Conservation (phyloP, 2,888 invertebrate species). For the Macaria liturata region DNA sequence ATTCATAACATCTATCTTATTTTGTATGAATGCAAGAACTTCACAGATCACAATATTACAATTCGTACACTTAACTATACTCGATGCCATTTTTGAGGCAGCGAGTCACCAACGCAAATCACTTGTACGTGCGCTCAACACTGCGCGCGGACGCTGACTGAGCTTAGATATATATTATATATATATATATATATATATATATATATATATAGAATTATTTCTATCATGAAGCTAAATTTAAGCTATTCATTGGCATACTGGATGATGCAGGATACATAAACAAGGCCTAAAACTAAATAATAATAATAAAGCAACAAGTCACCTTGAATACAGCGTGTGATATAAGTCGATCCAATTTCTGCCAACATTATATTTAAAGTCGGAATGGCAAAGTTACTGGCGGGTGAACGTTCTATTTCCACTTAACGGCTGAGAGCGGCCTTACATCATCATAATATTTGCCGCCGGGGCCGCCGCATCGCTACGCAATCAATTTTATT, state of each 20-base stretch:
- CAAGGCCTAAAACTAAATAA: too few relatives aligned
- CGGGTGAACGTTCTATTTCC: not conserved
- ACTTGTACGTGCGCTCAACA: conserved; percentile 1
- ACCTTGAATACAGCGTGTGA: not conserved
- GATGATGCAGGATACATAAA: too few relatives aligned
- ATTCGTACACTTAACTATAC: not conserved
- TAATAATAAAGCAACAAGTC: not conserved
- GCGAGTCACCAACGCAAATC: not conserved
- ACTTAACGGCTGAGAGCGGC: conserved; percentile 4
- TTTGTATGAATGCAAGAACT: conserved; percentile 1
- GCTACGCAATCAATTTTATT: too few relatives aligned
- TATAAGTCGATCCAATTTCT: conserved; percentile 1
- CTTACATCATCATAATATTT: not conserved
- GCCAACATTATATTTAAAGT: conserved; percentile 2
- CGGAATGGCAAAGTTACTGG: conserved; percentile 6
- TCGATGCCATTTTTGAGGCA: too few relatives aligned
- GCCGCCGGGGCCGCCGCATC: not conserved
- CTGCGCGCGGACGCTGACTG: too few relatives aligned
- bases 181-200: too few relatives aligned
- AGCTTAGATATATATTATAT: too few relatives aligned
- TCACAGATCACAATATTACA: conserved; percentile 6
- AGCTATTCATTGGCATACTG: too few relatives aligned
- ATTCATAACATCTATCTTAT: conserved; percentile 1
- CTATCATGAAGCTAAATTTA: too few relatives aligned
- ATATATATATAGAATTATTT: too few relatives aligned